A percentile compares a stretch with the other conserved stretches of the same genome.
These are phyloP conservation scores for Stichodactyla helianthus DNA, from an alignment of 64 coral and sea anemone genomes.

Conservation along the genomic window DNA sequence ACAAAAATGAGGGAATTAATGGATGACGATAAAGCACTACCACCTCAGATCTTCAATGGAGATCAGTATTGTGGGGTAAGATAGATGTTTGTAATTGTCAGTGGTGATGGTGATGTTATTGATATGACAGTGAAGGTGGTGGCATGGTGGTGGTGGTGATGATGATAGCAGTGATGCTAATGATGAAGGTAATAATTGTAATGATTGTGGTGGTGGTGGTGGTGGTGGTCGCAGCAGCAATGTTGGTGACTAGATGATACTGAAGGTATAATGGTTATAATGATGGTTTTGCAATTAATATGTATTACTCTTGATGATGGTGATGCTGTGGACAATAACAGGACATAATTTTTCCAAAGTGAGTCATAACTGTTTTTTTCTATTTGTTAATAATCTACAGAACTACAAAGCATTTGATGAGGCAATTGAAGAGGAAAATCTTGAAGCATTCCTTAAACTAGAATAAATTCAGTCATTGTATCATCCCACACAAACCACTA, in stretches of 20 bases:
- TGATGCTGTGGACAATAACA: no score
- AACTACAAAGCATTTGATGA: conserved; percentile 53
- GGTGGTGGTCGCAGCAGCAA: no score
- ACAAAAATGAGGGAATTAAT: conserved; percentile 40
- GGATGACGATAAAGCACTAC: conserved; percentile 23
- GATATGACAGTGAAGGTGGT: no score
- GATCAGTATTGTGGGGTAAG: conserved; percentile 63
- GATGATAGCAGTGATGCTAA: neutral
- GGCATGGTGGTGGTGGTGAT: no score
- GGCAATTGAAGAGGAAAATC: conserved; percentile 56
- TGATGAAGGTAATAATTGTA: neutral
- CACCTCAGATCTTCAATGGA: conserved; percentile 57
- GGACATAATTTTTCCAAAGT: no score
- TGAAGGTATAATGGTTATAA: no score
- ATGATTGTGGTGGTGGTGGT: neutral
- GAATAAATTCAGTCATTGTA: neutral
- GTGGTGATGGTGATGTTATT: neutral
- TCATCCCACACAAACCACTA: neutral
- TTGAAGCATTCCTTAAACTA: conserved; percentile 55
- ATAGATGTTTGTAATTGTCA: neutral
- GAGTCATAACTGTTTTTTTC: neutral
- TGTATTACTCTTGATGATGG: no score
- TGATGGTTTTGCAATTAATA: no score
- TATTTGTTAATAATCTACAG: conserved; percentile 19
- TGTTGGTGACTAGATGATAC: no score